Evolutionary conservation across 2,113 vertebrate genomes (phyloP).

Genomic region (Zapus hudsonius): DNA sequence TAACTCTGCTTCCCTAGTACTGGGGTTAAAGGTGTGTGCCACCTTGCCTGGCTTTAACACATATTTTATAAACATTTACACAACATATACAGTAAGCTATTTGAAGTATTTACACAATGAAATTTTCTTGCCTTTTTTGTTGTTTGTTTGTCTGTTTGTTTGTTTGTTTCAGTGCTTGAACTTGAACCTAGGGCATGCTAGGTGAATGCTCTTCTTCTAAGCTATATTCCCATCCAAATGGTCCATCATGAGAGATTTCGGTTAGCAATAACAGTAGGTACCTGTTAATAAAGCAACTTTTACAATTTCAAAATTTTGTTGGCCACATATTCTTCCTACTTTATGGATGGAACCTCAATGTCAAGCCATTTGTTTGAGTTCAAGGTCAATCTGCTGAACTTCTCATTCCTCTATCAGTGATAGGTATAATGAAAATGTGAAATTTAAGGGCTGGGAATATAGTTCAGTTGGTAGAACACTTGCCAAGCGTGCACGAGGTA

Average conservation of each 20-base stretch:
- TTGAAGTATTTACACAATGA: constrained; percentile 15
- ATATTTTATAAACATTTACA: background rate
- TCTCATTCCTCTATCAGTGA: background rate
- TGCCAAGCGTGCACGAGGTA: too few relatives aligned
- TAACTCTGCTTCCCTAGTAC: too few relatives aligned
- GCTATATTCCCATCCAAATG: background rate
- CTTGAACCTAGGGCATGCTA: too few relatives aligned
- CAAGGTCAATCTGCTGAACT: background rate
- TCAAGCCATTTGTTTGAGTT: background rate
- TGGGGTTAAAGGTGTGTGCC: too few relatives aligned
- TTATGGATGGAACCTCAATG: background rate
- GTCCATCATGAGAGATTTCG: constrained; percentile 16
- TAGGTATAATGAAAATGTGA: background rate
- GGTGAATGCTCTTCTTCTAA: too few relatives aligned
- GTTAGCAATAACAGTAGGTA: background rate
- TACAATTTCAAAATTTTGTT: background rate
- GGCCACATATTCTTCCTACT: background rate
- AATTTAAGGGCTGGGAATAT: background rate
- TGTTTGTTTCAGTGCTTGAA: too few relatives aligned
- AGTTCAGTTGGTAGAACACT: too few relatives aligned
- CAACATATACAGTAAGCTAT: background rate
- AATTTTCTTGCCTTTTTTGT: background rate
- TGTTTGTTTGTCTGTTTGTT: too few relatives aligned
- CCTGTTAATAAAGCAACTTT: constrained; percentile 9
- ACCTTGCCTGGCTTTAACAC: background rate